These are phyloP conservation scores for Atherinomorus stipes DNA, from an alignment of 2,113 vertebrate species.

Conservation along the genomic window DNA sequence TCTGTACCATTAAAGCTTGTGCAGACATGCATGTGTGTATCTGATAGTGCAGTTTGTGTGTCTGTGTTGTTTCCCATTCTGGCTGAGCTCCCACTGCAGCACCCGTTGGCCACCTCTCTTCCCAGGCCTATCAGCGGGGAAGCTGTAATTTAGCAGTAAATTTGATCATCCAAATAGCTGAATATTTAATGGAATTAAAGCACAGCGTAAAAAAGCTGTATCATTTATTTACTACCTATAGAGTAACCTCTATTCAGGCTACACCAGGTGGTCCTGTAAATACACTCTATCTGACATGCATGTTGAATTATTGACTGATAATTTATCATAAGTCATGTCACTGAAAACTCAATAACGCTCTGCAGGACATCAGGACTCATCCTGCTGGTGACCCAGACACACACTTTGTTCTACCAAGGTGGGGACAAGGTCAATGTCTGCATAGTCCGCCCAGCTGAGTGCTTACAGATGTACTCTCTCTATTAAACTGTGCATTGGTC, in stretches of 20 bases:
- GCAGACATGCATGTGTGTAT: conserved; percentile 42
- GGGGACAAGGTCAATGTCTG: conserved; percentile 36
- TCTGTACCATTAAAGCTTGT: conserved; percentile 5
- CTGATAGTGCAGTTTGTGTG: conserved; percentile 23
- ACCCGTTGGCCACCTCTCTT: conserved; percentile 63
- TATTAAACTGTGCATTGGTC: background rate
- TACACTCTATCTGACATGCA: conserved; percentile 66
- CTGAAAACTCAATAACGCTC: conserved; percentile 70
- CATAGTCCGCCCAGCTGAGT: background rate
- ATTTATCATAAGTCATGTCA: conserved; percentile 84
- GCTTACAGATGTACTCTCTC: background rate
- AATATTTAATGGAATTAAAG: conserved; percentile 86
- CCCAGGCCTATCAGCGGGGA: conserved; percentile 70
- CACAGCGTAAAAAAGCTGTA: conserved; percentile 65
- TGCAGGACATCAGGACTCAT: conserved; percentile 40
- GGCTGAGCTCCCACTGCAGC: conserved; percentile 55
- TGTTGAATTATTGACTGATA: conserved; percentile 84
- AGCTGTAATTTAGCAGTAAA: conserved; percentile 82
- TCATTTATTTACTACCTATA: conserved; percentile 82
- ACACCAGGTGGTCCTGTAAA: conserved; percentile 78
- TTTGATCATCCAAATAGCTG: conserved; percentile 84
- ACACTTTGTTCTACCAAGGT: conserved; percentile 42
- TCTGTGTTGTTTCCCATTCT: conserved; percentile 31
- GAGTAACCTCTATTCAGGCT: conserved; percentile 63
- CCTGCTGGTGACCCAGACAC: conserved; percentile 48